Base-by-base conservation (phyloP, 2,113 vertebrate species). In the Hydropotes inermis region DNA sequence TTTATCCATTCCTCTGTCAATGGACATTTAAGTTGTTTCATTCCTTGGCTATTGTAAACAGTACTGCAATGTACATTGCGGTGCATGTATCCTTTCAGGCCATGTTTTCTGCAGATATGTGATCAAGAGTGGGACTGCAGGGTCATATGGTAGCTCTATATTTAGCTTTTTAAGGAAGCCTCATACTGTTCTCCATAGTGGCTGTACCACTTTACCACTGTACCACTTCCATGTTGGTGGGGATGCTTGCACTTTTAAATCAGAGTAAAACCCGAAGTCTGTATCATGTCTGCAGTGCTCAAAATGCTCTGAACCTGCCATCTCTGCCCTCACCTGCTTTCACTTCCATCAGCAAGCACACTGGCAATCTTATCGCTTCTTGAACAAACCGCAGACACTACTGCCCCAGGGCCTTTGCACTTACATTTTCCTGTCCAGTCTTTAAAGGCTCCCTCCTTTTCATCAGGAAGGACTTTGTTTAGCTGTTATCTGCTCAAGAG, bases 31-130 rank as follows among this genome's bases (percentile, higher is more conserved):
- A 36, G n/a, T 74, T 25, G 70, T 25, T 23, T 43, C 36, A 43
- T 43, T 36, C 36, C 21, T 43, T 74, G 11, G 36, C 36, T 43
- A 43, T 43, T 23, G 6, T 76, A 43, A 76, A 25, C 21, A 76
- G 36, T 14, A 7, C 11, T 76, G 21, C 70, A 6, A 7, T 27
- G 36, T 43, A 3, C 5, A 14, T 76, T 0, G 21, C 0, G 70
- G 3, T 76, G 21, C 21, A 7, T 43, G 6, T 43, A 76, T 43
- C 36, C 36, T 76, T 76, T 76, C 36, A 76, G 70, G 27, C 70
- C 70, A 76, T 76, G 70, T 76, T 43, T 43, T 76, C 70, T 0
- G 5, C 36, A 43, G 70, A 76, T 43, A 74, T 25, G 3, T 43
- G 36, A 76, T 43, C 70, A 76, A 14, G 5, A 76, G 36, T 43